Conservation (phyloP, 2,888 invertebrate species). For the Rhodophaea formosa region DNA sequence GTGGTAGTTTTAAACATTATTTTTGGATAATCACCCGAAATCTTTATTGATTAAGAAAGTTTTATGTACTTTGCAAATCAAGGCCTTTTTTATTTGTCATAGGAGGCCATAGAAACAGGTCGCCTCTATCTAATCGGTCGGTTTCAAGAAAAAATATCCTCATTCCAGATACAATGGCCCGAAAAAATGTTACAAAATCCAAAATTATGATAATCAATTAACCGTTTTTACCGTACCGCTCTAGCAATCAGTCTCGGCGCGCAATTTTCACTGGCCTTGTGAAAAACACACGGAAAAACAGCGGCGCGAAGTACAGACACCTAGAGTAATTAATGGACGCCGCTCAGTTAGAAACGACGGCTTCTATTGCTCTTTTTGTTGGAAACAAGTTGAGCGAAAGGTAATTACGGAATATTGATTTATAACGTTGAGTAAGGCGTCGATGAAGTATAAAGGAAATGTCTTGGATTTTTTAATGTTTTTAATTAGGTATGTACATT, state of each 20-base stretch:
- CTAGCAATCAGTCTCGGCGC: conserved; percentile 3
- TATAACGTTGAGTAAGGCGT: too few relatives aligned
- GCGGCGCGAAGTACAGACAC: conserved; percentile 4
- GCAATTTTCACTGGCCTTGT: conserved; percentile 11
- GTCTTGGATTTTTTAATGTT: too few relatives aligned
- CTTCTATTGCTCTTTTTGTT: conserved; percentile 1
- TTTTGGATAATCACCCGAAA: too few relatives aligned
- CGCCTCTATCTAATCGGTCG: too few relatives aligned
- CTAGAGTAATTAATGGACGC: conserved; percentile 5
- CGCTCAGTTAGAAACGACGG: background rate
- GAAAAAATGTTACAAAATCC: background rate
- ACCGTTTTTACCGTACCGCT: background rate
- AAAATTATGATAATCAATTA: conserved; percentile 1
- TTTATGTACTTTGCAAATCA: too few relatives aligned
- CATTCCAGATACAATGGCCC: conserved; percentile 3
- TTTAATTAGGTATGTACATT: too few relatives aligned
- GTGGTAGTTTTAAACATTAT: too few relatives aligned
- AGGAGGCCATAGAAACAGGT: too few relatives aligned
- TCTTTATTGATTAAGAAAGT: too few relatives aligned
- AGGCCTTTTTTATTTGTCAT: too few relatives aligned
- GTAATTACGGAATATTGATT: background rate
- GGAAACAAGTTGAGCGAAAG: background rate
- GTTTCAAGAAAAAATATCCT: background rate
- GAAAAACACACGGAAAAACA: conserved; percentile 1
- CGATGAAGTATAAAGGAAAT: too few relatives aligned